phyloP scores from a whole-genome alignment of 2,113 vertebrate species.

The Ptilonorhynchus violaceus region DNA sequence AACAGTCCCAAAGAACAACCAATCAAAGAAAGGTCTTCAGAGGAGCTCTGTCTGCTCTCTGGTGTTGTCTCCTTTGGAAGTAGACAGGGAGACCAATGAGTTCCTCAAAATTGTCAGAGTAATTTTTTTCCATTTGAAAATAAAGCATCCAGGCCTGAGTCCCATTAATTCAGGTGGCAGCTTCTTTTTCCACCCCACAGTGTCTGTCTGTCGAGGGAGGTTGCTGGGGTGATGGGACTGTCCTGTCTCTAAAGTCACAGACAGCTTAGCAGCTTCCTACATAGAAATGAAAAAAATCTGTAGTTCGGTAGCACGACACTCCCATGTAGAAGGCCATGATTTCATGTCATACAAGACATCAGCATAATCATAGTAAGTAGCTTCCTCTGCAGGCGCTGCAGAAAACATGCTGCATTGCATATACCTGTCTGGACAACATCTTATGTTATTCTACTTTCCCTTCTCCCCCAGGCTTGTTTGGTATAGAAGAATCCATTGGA shows the following conservation, averaged over 20 bases:
- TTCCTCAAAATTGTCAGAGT: background rate
- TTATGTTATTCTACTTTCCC: background rate
- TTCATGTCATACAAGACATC: background rate
- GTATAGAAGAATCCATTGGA: slow-evolving; percentile 69
- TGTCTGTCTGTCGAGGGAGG: background rate
- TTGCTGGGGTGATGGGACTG: background rate
- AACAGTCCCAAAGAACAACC: background rate
- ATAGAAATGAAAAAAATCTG: background rate
- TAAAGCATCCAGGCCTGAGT: background rate
- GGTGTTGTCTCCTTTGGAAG: background rate
- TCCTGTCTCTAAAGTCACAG: background rate
- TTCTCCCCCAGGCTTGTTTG: slow-evolving; percentile 47
- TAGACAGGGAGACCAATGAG: fast-evolving
- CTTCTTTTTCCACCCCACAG: background rate
- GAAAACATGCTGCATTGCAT: background rate
- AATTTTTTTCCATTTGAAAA: background rate
- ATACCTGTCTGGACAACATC: background rate
- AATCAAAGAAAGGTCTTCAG: background rate
- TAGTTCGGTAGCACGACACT: background rate
- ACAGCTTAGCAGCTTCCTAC: background rate
- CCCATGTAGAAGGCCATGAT: background rate
- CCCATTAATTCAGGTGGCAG: background rate
- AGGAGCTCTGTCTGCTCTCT: background rate
- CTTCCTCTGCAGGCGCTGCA: background rate
- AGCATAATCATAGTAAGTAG: background rate